Evolutionary conservation across 2,113 vertebrate genomes (phyloP).

Genomic region (Neolamprologus devosi): DNA sequence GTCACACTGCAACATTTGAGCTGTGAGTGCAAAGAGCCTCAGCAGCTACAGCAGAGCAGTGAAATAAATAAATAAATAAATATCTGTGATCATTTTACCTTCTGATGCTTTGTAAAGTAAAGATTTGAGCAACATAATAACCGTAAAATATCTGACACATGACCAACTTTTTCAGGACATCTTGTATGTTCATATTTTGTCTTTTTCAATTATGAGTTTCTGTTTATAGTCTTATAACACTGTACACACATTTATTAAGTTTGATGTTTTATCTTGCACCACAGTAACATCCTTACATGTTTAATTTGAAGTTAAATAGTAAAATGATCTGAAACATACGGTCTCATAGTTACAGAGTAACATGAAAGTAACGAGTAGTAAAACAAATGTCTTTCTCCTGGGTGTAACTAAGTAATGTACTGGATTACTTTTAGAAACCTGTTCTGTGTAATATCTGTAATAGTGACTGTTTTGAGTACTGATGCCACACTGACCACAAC

Average conservation of each 20-base stretch:
- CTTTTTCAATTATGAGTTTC: not conserved
- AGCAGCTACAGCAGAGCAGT: not conserved
- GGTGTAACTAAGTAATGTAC: not conserved
- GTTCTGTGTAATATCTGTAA: rapidly evolving
- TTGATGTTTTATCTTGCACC: not conserved
- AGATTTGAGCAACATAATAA: not conserved
- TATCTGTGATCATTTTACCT: not conserved
- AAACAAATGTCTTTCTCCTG: not conserved
- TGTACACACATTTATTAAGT: not conserved
- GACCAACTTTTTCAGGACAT: not conserved
- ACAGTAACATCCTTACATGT: not conserved
- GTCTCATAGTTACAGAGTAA: not conserved
- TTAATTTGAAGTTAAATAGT: not conserved
- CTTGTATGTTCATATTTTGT: not conserved
- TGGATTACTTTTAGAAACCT: not conserved
- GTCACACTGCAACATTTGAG: not conserved
- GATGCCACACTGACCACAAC: not conserved
- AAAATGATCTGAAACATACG: not conserved
- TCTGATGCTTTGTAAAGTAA: not conserved
- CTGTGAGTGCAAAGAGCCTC: not conserved
- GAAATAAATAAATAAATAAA: not conserved
- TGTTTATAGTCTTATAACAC: not conserved
- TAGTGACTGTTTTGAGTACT: not conserved
- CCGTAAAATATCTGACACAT: not conserved
- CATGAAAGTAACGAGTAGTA: not conserved